Percentiles rank a stretch among this genome's conserved stretches.
Evolutionary conservation across 2,888 invertebrate species (phyloP).

Genomic region (Thecophora atra): DNA sequence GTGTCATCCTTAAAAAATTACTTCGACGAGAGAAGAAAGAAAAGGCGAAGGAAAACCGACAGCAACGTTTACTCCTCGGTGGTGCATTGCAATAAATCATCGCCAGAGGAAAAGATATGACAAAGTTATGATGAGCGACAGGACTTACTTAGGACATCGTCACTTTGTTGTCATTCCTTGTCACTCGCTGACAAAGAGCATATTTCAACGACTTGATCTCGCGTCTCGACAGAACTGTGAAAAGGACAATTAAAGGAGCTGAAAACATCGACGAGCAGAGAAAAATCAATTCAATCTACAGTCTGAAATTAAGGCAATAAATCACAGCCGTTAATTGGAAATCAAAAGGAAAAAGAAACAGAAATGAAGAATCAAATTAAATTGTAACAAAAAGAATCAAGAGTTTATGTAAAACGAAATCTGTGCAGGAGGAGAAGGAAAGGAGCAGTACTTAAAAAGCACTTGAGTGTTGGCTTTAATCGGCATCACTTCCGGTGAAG

Average conservation of each 20-base stretch:
- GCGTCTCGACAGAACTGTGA: background rate
- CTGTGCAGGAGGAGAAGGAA: background rate
- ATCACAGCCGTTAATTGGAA: background rate
- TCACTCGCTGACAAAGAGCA: background rate
- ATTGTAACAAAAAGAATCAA: background rate
- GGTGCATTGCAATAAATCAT: background rate
- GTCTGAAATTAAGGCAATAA: background rate
- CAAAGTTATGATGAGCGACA: background rate
- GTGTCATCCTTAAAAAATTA: too few species aligned
- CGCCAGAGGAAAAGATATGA: background rate
- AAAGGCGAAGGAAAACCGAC: too few species aligned
- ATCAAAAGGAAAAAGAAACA: background rate
- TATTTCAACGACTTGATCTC: slow-evolving; percentile 8
- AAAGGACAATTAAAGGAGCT: background rate
- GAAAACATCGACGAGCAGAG: background rate
- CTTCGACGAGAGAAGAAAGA: too few species aligned
- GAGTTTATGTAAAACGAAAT: background rate
- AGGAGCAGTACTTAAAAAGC: background rate
- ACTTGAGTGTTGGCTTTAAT: background rate
- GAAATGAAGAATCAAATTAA: background rate
- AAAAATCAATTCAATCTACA: background rate
- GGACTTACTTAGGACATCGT: background rate
- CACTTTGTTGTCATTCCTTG: background rate
- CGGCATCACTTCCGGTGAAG: background rate
- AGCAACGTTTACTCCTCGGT: background rate